Evolutionary conservation across 2,888 invertebrate genomes (phyloP).

Genomic region (Venusia cambrica): DNA sequence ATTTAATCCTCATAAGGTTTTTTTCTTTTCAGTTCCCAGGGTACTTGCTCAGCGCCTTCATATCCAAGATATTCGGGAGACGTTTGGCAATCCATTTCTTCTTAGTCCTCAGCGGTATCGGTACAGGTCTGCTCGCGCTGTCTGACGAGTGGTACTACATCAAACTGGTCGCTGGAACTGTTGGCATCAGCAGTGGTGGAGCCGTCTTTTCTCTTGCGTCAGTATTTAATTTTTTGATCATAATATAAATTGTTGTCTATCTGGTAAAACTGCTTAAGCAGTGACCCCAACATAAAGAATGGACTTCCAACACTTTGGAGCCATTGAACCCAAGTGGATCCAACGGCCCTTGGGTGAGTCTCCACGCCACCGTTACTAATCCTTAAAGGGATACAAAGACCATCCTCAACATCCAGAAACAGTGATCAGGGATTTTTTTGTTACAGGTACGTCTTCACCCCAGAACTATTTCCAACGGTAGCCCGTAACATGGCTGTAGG

Average conservation of each 20-base stretch:
- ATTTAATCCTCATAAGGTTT: no score
- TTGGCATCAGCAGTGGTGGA: conserved; percentile 3
- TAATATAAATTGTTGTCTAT: no score
- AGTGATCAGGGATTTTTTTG: no score
- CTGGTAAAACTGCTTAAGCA: no score
- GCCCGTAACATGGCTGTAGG: conserved; percentile 76
- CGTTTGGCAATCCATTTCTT: conserved; percentile 7
- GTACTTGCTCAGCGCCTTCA: background rate
- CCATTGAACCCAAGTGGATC: no score
- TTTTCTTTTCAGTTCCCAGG: conserved; percentile 9
- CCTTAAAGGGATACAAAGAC: no score
- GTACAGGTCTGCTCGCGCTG: conserved; percentile 11
- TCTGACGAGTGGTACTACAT: conserved; percentile 14
- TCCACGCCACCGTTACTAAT: no score
- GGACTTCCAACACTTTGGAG: no score
- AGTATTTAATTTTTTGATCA: conserved; percentile 1
- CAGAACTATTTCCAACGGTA: conserved; percentile 79
- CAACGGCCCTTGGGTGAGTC: no score
- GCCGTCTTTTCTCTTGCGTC: conserved; percentile 6
- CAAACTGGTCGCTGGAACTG: conserved; percentile 7
- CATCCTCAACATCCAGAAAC: conserved; percentile 6
- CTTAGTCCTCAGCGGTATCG: conserved; percentile 2
- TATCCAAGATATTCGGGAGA: conserved; percentile 8
- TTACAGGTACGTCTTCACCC: conserved; percentile 72
- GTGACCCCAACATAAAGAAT: no score